Base-by-base conservation (phyloP, 2,797 vertebrate species). In the Schizothorax lantsangensis region DNA sequence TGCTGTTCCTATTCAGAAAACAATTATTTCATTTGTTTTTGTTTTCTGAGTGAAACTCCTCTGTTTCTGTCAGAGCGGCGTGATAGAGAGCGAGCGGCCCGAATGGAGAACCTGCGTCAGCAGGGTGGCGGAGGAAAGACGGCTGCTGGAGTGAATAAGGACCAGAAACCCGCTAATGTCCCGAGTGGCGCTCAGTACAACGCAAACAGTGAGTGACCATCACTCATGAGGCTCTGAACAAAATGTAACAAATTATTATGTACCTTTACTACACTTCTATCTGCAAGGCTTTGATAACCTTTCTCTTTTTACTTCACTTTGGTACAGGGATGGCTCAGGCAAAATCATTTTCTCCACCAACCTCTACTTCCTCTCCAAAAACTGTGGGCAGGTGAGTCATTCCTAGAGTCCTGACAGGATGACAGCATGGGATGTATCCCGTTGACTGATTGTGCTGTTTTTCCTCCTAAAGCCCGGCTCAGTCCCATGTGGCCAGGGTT, bases 21-120 rank as follows among this genome's bases (percentile, higher is more conserved):
- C 23, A 33, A n/a, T 59, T 9, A 59, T 59, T 59, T 59, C 2
- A 21, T 74, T 83, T 38, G 68, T 66, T 77, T 68, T 57, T 38
- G 17, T 43, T 45, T 73, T 62, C 84, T 59, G 40, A 43, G 7
- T 64, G 2, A 10, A 45, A 54, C 73, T 33, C 33, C n/a, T 66
- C 21, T 30, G 66, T 21, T 33, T 81, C 64, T 64, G 7, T 87
- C 93, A 99, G 98, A 98, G 33, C 97, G 97, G 92, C 94, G 98
- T 68, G 97, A 98, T 90, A 95, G 95, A 90, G 97, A 99, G 47
- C 95, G 97, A 59, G 96, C 93, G 84, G 90, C 92, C 2, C 94
- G 96, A 87, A 95, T 97, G 89, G 96, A 97, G 91, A 96, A 97
- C 91, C 52, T 95, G n/a, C 96, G 88, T 83, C 95, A 94, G 88